A percentile compares a stretch with the other conserved stretches of the same genome.
Evolutionary conservation across 2,797 vertebrate genomes (phyloP).

Genomic region (Phaenicophaeus curvirostris): DNA sequence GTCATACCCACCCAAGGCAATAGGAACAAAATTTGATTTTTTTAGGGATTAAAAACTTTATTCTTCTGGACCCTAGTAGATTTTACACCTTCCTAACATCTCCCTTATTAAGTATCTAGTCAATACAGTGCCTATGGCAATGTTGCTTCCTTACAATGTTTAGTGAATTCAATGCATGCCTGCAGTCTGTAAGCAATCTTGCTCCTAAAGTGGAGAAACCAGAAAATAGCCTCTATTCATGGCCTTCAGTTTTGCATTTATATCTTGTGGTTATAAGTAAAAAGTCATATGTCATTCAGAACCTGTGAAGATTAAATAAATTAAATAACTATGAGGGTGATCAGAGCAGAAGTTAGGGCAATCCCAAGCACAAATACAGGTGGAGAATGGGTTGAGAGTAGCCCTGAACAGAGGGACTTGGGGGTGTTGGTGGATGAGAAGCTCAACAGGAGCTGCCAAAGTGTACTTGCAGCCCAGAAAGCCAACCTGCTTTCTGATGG

Average conservation of each 20-base stretch:
- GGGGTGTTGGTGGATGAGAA: too few relatives aligned
- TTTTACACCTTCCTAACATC: neutral
- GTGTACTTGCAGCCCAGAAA: too few relatives aligned
- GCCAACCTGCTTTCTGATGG: too few relatives aligned
- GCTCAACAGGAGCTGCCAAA: too few relatives aligned
- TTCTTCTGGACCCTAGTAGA: neutral
- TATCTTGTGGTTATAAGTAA: neutral
- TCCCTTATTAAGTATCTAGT: neutral
- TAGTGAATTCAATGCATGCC: neutral
- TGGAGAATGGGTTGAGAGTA: too few relatives aligned
- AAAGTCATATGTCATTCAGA: neutral
- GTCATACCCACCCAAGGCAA: neutral
- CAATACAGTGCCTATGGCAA: neutral
- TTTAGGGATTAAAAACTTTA: neutral
- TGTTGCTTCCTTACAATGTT: neutral
- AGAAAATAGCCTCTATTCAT: neutral
- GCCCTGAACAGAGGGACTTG: too few relatives aligned
- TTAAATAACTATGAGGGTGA: neutral
- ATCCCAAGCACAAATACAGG: too few relatives aligned
- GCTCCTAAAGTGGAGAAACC: neutral
- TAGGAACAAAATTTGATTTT: accelerated
- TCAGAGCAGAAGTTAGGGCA: neutral
- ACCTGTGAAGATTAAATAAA: neutral
- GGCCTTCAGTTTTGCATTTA: neutral
- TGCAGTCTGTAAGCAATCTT: neutral